phyloP scores from a whole-genome alignment of 1,140 invertebrate genomes.

The Globodera ellingtonae region DNA sequence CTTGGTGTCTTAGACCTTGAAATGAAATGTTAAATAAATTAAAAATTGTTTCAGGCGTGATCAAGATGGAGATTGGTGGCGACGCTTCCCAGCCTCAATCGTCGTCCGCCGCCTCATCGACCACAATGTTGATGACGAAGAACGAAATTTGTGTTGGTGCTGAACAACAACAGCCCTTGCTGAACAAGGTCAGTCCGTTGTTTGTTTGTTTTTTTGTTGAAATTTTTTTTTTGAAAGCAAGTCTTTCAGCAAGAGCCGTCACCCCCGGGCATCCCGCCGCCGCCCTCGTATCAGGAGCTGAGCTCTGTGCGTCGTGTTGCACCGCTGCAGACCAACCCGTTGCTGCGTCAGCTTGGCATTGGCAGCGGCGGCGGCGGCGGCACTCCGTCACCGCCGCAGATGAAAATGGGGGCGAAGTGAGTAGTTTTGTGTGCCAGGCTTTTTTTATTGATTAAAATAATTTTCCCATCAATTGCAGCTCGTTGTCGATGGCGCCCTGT shows the following conservation, averaged over 20 bases:
- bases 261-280: slow-evolving; percentile 36
- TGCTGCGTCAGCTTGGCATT: slow-evolving; percentile 44
- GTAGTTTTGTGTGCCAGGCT: not conserved
- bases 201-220: no score
- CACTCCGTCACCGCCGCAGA: not conserved
- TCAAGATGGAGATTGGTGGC: slow-evolving; percentile 9
- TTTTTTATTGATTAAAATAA: not conserved
- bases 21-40: no score
- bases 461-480: not conserved
- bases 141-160: slow-evolving; percentile 32
- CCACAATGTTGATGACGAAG: slow-evolving; percentile 33
- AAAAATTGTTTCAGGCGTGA: not conserved
- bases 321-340: slow-evolving; percentile 54
- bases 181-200: slow-evolving; percentile 3
- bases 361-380: no score
- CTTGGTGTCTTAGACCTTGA: not conserved
- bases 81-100: not conserved
- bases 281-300: slow-evolving; percentile 59
- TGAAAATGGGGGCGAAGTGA: slow-evolving; percentile 12
- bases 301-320: slow-evolving; percentile 49
- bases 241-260: slow-evolving; percentile 42
- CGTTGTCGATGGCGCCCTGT: not conserved
- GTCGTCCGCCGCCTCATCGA: slow-evolving; percentile 17
- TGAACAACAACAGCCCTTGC: slow-evolving; percentile 14
- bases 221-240: no score